Conservation (phyloP, 2,113 vertebrate genomes). For the Agelaius phoeniceus region DNA sequence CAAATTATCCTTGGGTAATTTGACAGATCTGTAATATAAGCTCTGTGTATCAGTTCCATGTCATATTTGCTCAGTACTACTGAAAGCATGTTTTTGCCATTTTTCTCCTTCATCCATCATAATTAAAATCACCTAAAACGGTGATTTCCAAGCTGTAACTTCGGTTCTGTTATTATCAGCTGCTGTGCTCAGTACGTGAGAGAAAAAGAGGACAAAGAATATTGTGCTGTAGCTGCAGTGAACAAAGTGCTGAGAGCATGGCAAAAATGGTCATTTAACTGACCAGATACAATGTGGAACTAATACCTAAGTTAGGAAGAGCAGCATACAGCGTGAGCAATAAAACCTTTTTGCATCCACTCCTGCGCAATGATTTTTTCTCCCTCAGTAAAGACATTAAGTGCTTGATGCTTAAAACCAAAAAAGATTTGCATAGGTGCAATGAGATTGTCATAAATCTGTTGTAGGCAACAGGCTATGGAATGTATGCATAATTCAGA, state of each 20-base stretch:
- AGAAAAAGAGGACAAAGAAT: not conserved
- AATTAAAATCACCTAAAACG: conserved; percentile 53
- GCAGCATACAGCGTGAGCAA: not conserved
- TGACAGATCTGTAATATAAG: conserved; percentile 62
- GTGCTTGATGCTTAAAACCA: conserved; percentile 36
- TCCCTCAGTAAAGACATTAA: conserved; percentile 49
- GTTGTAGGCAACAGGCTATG: conserved; percentile 59
- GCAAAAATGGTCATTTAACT: conserved; percentile 1
- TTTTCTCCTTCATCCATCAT: conserved; percentile 58
- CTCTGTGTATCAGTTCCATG: conserved; percentile 16
- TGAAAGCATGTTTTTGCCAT: conserved; percentile 45
- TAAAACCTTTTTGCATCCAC: conserved; percentile 34
- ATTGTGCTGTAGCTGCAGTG: not conserved
- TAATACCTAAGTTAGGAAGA: not conserved
- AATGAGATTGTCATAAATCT: conserved; percentile 58
- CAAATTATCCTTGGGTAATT: conserved; percentile 50
- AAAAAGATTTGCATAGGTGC: conserved; percentile 59
- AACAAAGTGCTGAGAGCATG: not conserved
- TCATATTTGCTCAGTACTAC: conserved; percentile 35
- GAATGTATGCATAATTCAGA: conserved; percentile 60
- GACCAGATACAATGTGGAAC: conserved; percentile 21
- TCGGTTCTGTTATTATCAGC: conserved; percentile 25
- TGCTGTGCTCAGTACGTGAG: not conserved
- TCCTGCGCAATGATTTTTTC: conserved; percentile 8
- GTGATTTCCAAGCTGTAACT: conserved; percentile 32